Evolutionary conservation across 2,888 invertebrate genomes (phyloP).

Genomic region (Abrostola triplasia): DNA sequence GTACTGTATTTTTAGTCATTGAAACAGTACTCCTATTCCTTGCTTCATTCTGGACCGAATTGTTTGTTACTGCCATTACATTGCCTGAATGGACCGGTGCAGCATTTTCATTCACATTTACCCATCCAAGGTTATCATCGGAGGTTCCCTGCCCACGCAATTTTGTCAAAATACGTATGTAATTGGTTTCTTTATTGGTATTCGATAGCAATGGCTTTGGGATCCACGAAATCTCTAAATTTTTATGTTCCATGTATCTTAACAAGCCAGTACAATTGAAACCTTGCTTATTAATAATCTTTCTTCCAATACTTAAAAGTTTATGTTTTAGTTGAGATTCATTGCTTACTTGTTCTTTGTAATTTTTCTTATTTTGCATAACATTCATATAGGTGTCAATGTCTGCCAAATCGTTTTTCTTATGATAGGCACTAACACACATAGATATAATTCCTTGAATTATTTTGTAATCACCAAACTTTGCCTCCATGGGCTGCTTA

Average conservation of each 20-base stretch:
- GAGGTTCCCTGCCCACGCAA: slow-evolving; percentile 47
- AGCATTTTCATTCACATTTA: slow-evolving; percentile 4
- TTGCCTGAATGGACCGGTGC: not conserved
- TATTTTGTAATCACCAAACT: slow-evolving; percentile 56
- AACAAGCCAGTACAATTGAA: slow-evolving; percentile 74
- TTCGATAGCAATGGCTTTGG: slow-evolving; percentile 46
- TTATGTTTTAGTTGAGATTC: slow-evolving; percentile 74
- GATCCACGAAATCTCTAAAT: slow-evolving; percentile 74
- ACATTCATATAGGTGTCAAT: slow-evolving; percentile 17
- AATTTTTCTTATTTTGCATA: slow-evolving; percentile 30
- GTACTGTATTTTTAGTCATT: slow-evolving; percentile 4
- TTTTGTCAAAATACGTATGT: slow-evolving; percentile 71
- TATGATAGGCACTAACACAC: slow-evolving; percentile 67
- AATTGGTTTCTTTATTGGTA: slow-evolving; percentile 57
- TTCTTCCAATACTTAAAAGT: slow-evolving; percentile 79
- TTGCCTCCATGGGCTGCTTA: slow-evolving; percentile 38
- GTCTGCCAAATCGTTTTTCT: slow-evolving; percentile 50
- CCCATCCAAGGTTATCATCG: slow-evolving; percentile 62
- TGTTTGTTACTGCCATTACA: not conserved
- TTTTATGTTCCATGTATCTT: slow-evolving; percentile 75
- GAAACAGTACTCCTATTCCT: not conserved
- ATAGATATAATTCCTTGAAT: slow-evolving; percentile 70
- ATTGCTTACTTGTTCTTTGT: slow-evolving; percentile 33
- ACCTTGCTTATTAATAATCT: slow-evolving; percentile 71
- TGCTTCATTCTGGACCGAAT: no score